Base-by-base conservation (phyloP, 1,140 invertebrate species). In the Sarcophaga bullata region DNA sequence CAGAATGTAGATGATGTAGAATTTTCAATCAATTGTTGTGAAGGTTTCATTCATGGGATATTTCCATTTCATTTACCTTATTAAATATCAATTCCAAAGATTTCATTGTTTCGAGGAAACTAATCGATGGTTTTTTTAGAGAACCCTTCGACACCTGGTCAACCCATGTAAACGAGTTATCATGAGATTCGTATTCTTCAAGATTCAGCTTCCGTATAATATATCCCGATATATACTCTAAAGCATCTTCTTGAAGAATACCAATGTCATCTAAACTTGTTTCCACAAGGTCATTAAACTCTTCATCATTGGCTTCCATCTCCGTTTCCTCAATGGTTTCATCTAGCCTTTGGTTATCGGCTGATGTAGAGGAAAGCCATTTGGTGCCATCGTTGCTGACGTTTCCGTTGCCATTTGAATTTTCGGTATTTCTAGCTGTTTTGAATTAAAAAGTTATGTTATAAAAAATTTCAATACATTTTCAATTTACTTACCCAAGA, bases 181-280 rank as follows among this genome's bases (percentile, higher is more conserved):
- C 50, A 3, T 58, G 19, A 82, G 15, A 48, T 82, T 73, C 9
- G 11, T 46, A 75, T 62, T 82, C 81, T 46, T 46, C 37, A 11
- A 62, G 25, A 62, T 82, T 15, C 2, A 82, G 19, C 46, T 82
- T 82, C 58, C 73, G 49, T 17, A 82, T 82, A 0, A 82, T 54
- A 62, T 82, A 82, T 0, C 81, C 81, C 0, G 50, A 15, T n/a
- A 82, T 48, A n/a, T 76, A 78, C 37, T 75, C 72, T 8, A 82
- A 54, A n/a, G 49, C 81, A 17, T 82, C 49, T 17, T 58, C 72
- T 78, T 82, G 50, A 8, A 62, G 25, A 76, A 62, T 49, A 68
- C 46, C 50, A 15, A 75, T 47, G 19, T 54, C 62, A 2, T 37
- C 25, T 37, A 37, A 4, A 37, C 4, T 4, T 4, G 25, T 2